Conservation (phyloP, 2,113 vertebrate genomes). For the Poeciliopsis retropinna region DNA sequence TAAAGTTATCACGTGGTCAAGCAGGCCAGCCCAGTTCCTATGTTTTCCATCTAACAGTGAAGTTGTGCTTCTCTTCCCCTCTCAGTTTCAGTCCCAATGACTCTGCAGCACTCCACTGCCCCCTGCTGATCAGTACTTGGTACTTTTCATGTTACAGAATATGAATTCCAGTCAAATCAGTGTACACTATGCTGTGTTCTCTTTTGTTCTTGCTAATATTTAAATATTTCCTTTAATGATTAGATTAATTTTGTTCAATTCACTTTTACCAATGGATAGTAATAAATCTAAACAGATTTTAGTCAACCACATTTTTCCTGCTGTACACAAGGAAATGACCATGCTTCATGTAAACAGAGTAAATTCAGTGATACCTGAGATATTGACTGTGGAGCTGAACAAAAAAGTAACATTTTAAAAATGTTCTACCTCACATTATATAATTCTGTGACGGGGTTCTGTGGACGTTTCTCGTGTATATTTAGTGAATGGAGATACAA, state of each 20-base stretch:
- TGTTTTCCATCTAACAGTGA: neutral
- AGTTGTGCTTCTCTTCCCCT: neutral
- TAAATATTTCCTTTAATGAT: neutral
- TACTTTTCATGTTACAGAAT: neutral
- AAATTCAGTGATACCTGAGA: neutral
- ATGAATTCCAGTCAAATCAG: neutral
- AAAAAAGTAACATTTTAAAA: neutral
- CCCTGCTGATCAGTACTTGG: conserved; percentile 38
- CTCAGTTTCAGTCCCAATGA: neutral
- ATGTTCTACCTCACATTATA: neutral
- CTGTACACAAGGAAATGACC: neutral
- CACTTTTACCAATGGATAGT: neutral
- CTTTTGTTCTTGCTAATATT: neutral
- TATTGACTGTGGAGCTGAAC: neutral
- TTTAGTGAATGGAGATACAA: too few species aligned
- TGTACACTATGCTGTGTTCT: neutral
- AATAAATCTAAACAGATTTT: neutral
- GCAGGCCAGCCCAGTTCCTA: neutral
- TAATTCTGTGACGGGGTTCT: too few species aligned
- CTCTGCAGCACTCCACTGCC: conserved; percentile 37
- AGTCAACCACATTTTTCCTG: neutral
- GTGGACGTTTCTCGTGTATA: too few species aligned
- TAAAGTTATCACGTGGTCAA: conserved; percentile 36
- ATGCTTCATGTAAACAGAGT: neutral
- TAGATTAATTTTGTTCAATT: neutral